These are phyloP conservation scores for Uloborus plumipes DNA, from an alignment of 2,888 invertebrate genomes.

Conservation along the genomic window DNA sequence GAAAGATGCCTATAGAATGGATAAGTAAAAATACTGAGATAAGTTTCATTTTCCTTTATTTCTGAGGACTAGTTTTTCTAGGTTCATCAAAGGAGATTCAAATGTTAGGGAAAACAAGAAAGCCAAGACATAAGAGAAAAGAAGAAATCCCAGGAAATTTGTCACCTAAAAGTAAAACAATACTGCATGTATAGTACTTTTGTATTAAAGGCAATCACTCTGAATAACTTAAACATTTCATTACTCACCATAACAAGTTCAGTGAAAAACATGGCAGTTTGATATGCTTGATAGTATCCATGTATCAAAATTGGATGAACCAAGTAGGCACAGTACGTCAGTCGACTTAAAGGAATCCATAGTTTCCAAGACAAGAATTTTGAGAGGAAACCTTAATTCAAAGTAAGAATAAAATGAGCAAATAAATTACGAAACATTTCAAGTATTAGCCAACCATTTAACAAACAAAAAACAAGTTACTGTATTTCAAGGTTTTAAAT, in stretches of 20 bases:
- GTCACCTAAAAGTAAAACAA: slow-evolving; percentile 35
- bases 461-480: no score
- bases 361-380: slow-evolving; percentile 85
- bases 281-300: slow-evolving; percentile 43
- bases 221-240: neutral
- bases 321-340: slow-evolving; percentile 94
- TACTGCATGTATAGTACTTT: neutral
- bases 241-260: slow-evolving; percentile 39
- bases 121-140: slow-evolving; percentile 47
- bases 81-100: slow-evolving; percentile 62
- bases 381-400: slow-evolving; percentile 77
- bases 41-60: slow-evolving; percentile 2
- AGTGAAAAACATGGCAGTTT: slow-evolving; percentile 39
- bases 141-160: slow-evolving; percentile 52
- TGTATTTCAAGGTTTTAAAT: no score
- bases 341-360: slow-evolving; percentile 87
- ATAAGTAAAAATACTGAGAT: no score
- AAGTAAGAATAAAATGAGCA: no score
- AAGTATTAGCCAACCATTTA: no score
- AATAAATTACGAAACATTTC: no score
- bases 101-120: slow-evolving; percentile 45
- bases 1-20: no score
- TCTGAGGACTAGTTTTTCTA: slow-evolving; percentile 58
- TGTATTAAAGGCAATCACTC: neutral
- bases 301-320: slow-evolving; percentile 58